phyloP scores from a whole-genome alignment of 1,140 invertebrate species.

The Protaetia brevitarsis region DNA sequence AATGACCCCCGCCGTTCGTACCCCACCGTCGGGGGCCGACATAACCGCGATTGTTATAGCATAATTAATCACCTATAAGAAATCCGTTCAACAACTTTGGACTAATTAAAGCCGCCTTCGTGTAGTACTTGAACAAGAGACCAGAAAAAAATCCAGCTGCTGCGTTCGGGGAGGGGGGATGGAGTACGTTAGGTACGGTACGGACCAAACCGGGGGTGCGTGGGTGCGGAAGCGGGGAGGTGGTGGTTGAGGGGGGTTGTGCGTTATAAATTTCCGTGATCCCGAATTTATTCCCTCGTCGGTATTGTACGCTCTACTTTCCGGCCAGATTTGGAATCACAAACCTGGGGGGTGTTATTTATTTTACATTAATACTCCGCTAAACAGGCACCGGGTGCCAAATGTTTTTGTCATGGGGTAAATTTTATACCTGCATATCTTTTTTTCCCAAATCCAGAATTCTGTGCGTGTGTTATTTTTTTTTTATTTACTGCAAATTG shows the following conservation, averaged over 20 bases:
- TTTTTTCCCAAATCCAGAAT: too few species aligned
- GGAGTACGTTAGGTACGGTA: too few species aligned
- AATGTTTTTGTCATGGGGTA: too few species aligned
- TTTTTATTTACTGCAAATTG: too few species aligned
- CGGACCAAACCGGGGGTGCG: too few species aligned
- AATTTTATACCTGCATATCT: too few species aligned
- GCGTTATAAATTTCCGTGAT: background rate
- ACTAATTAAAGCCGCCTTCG: background rate
- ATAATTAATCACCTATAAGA: constrained; percentile 11
- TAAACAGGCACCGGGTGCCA: too few species aligned
- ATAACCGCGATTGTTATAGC: background rate
- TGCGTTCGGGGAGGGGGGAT: too few species aligned
- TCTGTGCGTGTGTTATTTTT: too few species aligned
- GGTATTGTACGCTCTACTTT: background rate
- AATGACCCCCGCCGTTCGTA: too few species aligned
- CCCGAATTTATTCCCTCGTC: background rate
- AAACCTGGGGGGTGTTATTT: background rate
- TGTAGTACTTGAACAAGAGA: background rate
- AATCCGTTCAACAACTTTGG: constrained; percentile 11
- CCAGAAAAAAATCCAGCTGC: background rate
- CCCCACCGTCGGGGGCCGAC: too few species aligned
- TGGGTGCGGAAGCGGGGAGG: background rate
- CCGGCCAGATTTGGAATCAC: background rate
- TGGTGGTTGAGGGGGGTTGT: background rate
- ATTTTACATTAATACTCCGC: background rate